Conservation (phyloP, 2,888 invertebrate species). For the Eupithecia exiguata region DNA sequence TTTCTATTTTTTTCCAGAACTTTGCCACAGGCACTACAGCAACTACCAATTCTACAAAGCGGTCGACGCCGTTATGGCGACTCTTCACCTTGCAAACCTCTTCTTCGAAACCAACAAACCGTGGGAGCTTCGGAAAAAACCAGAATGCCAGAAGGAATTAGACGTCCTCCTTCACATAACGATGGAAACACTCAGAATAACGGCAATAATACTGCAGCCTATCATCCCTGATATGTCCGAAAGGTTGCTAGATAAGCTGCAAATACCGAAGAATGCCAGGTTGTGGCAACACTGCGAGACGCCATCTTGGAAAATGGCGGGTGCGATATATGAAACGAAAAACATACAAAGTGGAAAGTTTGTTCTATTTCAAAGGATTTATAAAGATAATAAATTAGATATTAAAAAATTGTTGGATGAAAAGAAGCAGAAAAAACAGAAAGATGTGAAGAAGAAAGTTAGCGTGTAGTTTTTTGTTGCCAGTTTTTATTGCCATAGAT, state of each 20-base stretch:
- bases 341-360: conserved; percentile 74
- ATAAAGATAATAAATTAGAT: conserved; percentile 61
- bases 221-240: conserved; percentile 90
- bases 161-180: conserved; percentile 91
- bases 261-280: conserved; percentile 64
- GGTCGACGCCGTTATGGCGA: conserved; percentile 89
- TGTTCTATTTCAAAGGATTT: conserved; percentile 74
- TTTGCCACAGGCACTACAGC: conserved; percentile 87
- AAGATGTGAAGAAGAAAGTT: conserved; percentile 57
- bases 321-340: conserved; percentile 70
- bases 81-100: conserved; percentile 90
- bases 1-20: conserved; percentile 70
- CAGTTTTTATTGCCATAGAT: conserved; percentile 12
- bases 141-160: conserved; percentile 83
- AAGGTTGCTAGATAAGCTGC: conserved; percentile 88
- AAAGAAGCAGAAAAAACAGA: conserved; percentile 18
- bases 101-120: conserved; percentile 94
- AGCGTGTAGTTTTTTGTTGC: conserved; percentile 40
- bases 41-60: conserved; percentile 92
- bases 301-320: conserved; percentile 71
- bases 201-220: conserved; percentile 90
- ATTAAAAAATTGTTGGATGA: conserved; percentile 22
- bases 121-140: conserved; percentile 91
- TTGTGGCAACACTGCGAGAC: conserved; percentile 69
- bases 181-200: conserved; percentile 92